Base-by-base conservation (phyloP, 2,797 vertebrate genomes). In the Coilia nasus region DNA sequence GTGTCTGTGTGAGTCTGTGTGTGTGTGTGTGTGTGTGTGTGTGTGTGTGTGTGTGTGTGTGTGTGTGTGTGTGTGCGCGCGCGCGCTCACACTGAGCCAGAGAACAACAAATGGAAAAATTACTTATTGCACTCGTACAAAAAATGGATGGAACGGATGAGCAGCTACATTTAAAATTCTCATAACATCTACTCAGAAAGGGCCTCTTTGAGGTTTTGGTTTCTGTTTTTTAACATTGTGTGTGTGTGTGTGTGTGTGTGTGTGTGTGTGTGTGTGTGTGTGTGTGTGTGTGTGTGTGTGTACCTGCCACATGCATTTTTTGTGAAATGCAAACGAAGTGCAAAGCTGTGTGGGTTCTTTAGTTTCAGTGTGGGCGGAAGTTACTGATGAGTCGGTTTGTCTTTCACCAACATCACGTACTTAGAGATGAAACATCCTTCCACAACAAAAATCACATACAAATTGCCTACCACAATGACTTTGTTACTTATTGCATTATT, bases 281-380 rank as follows among this genome's bases (percentile, higher is more conserved):
- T 64, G 60, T 64, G 60, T 64, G 60, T 62, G 60, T 62, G 21
- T 62, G 60, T 23, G 60, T 62, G n/a, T 64, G 62, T 28, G 81
- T 28, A 21, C 17, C 9, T 28, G 62, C 10, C 4, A 5, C 64
- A 41, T 75, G 17, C 17, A 41, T 75, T 54, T 75, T 75, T 75
- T 41, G 31, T 7, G 35, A 75, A 17, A 41, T 75, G 67, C 67
- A 75, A 75, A 14, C 67, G 44, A 78, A 78, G 35, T 78, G 71
- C 71, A 78, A 75, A 17, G 35, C 28, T 75, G 35, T 44, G 19
- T 2, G 35, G 71, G 35, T 78, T 78, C 1, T 78, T 25, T 17
- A 35, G 71, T 78, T 78, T 78, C 19, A 35, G 71, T 41, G 71
- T 78, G 71, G 71, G 31, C 17, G 71, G 71, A 78, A 44, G 12